phyloP scores from a whole-genome alignment of 2,113 vertebrate species.

The Rhinogobius similis region DNA sequence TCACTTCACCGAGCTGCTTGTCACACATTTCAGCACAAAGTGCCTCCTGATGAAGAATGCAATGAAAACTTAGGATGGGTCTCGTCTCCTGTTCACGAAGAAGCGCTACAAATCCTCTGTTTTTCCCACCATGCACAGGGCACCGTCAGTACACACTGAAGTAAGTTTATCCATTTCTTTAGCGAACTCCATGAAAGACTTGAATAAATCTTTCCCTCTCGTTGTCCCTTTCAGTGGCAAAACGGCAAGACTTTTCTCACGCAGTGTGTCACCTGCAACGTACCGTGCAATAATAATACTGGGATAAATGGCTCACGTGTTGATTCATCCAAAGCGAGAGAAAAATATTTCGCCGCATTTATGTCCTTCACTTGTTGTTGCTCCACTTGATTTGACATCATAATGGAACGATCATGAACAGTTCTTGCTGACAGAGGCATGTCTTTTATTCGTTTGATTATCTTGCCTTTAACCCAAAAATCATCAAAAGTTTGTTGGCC shows the following conservation, averaged over 20 bases:
- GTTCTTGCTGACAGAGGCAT: too few relatives aligned
- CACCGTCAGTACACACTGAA: slow-evolving; percentile 51
- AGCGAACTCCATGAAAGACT: too few relatives aligned
- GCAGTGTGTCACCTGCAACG: slow-evolving; percentile 36
- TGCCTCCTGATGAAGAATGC: neutral
- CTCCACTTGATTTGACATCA: too few relatives aligned
- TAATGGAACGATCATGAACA: too few relatives aligned
- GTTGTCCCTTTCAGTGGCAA: too few relatives aligned
- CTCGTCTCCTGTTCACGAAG: slow-evolving; percentile 43
- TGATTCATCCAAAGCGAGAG: slow-evolving; percentile 48
- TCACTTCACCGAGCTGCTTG: slow-evolving; percentile 37
- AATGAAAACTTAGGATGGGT: slow-evolving; percentile 3
- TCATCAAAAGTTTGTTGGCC: too few relatives aligned
- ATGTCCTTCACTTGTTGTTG: slow-evolving; percentile 52
- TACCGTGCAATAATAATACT: slow-evolving; percentile 45
- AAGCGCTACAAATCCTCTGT: slow-evolving; percentile 43
- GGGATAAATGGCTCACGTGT: slow-evolving; percentile 43
- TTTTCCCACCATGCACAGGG: too few relatives aligned
- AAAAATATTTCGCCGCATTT: slow-evolving; percentile 40
- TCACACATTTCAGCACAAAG: neutral
- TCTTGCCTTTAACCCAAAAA: too few relatives aligned
- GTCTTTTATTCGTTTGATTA: too few relatives aligned
- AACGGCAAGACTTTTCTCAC: slow-evolving; percentile 39
- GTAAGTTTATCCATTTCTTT: too few relatives aligned
- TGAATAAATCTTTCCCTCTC: too few relatives aligned